Base-by-base conservation (phyloP, 1,140 invertebrate species). In the Lucilia sericata region DNA sequence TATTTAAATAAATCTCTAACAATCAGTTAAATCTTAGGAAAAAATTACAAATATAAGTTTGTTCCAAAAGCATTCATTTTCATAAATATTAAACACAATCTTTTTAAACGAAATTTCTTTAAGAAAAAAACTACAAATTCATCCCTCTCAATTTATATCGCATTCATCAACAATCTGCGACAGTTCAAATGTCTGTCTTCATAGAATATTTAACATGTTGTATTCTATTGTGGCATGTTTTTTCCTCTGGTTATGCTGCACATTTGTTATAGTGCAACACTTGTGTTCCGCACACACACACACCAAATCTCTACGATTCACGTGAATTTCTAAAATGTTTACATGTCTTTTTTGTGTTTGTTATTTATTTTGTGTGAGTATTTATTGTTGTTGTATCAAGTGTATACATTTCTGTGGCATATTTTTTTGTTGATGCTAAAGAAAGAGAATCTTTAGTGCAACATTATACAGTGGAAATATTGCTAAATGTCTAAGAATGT, bases 271-370 rank as follows among this genome's bases (percentile, higher is more conserved):
- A 14, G 14, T 60, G 17, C 51, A 60, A 60, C 51, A 60, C 17
- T 60, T 60, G 25, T 51, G 9, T 51, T 51, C 5, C 10, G 5
- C 10, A 42, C 42, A 42, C 42, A 42, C 10, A 42, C 5, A 42
- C 42, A 42, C 42, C 42, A 42, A 60, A 60, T 60, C 55, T 60
- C 55, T 7, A 17, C 8, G 55, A 60, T 60, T 60, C 55, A 60
- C 55, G 14, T 60, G 55, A 60, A 60, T 60, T 60, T 60, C 14
- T 60, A 60, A 60, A 60, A 60, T 60, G 55, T 60, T 60, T 60
- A 60, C 17, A 17, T 60, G 5, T 17, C 55, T 17, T 60, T 60
- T 42, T 42, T 42, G 42, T 42, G 10, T 42, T 42, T 42, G 25
- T 42, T 7, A 10, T 42, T 7, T 42, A 42, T 42, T 42, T 7